These are phyloP conservation scores for Symphodus melops DNA, from an alignment of 2,113 vertebrate species.

Conservation along the genomic window DNA sequence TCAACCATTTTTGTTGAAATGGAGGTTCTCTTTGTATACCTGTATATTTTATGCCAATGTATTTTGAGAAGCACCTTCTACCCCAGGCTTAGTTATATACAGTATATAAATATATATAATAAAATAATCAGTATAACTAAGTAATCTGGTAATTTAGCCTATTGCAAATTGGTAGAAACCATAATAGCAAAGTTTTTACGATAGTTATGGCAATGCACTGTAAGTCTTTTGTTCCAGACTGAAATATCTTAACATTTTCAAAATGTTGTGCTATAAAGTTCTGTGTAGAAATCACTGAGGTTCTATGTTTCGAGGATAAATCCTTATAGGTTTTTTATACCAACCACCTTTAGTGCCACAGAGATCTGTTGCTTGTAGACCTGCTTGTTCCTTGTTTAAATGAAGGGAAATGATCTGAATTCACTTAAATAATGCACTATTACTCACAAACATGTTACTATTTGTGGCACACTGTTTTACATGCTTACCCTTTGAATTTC, in stretches of 20 bases:
- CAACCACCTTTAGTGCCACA: background rate
- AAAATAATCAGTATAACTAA: too few species aligned
- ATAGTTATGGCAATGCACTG: background rate
- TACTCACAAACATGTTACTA: background rate
- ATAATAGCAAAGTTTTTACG: too few species aligned
- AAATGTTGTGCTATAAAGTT: background rate
- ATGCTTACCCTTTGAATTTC: too few species aligned
- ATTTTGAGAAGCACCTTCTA: too few species aligned
- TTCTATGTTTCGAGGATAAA: background rate
- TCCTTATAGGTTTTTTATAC: background rate
- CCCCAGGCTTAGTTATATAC: too few species aligned
- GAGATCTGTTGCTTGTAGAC: background rate
- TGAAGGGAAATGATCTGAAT: background rate
- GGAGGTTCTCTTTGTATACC: too few species aligned
- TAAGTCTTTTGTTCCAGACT: background rate
- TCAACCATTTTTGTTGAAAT: too few species aligned
- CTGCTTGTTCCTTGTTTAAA: background rate
- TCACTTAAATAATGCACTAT: background rate
- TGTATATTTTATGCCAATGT: too few species aligned
- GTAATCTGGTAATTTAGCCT: too few species aligned
- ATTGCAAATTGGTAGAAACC: too few species aligned
- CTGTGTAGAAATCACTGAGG: background rate
- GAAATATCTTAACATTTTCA: background rate
- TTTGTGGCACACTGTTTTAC: background rate
- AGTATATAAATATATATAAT: too few species aligned